Evolutionary conservation across 2,888 invertebrate genomes (phyloP).

Genomic region (Chloromyia formosa): DNA sequence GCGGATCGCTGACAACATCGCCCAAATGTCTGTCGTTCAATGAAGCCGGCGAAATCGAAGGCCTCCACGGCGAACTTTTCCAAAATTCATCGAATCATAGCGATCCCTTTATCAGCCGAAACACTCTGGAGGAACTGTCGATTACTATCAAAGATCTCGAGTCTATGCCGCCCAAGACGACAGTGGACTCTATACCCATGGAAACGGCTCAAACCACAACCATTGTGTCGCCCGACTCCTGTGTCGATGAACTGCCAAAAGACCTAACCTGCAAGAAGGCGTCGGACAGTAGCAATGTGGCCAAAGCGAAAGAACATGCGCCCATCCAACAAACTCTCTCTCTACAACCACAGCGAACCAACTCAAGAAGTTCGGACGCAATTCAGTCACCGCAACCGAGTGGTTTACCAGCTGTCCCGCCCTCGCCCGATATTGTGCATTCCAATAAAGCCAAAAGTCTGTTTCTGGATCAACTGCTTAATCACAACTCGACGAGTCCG

Average conservation of each 20-base stretch:
- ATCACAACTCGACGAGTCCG: conserved; percentile 53
- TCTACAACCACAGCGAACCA: conserved; percentile 66
- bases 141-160: conserved; percentile 69
- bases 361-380: conserved; percentile 75
- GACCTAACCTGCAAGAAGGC: conserved; percentile 70
- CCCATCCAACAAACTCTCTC: conserved; percentile 2
- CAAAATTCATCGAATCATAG: conserved; percentile 53
- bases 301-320: conserved; percentile 55
- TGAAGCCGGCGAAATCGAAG: conserved; percentile 63
- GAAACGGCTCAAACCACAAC: conserved; percentile 52
- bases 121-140: conserved; percentile 63
- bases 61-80: conserved; percentile 60
- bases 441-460: conserved; percentile 56
- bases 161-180: conserved; percentile 56
- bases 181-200: conserved; percentile 38
- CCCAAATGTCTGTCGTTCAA: conserved; percentile 63
- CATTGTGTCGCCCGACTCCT: conserved; percentile 54
- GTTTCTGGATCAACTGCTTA: conserved; percentile 53
- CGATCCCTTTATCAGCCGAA: conserved; percentile 53
- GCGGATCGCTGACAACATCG: conserved; percentile 68
- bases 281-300: conserved; percentile 59
- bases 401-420: conserved; percentile 75
- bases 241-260: conserved; percentile 68
- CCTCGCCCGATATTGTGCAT: conserved; percentile 73
- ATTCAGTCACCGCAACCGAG: conserved; percentile 79